A percentile compares a stretch with the other conserved stretches of the same genome.
These are phyloP conservation scores for Rhopalosiphum padi DNA, from an alignment of 1,140 invertebrate genomes.

Conservation along the genomic window DNA sequence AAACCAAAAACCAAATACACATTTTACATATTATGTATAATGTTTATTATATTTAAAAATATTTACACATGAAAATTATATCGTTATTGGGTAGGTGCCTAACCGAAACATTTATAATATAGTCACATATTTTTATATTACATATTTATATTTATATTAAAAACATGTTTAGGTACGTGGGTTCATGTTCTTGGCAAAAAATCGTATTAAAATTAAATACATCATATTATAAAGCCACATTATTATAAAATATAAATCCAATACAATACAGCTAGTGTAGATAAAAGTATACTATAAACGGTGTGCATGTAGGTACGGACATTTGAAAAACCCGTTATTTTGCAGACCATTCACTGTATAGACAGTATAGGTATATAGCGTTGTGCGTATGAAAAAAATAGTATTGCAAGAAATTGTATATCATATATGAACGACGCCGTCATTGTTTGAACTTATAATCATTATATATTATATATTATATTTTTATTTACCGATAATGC, in stretches of 20 bases:
- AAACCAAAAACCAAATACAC: too few relatives aligned
- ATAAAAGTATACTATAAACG: background rate
- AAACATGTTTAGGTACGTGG: background rate
- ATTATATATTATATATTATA: background rate
- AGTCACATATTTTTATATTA: background rate
- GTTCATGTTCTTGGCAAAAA: background rate
- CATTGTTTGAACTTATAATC: background rate
- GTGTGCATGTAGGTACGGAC: background rate
- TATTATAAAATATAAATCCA: constrained; percentile 17
- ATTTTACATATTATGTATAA: background rate
- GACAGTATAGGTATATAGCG: background rate
- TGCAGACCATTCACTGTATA: background rate
- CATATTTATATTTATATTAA: background rate
- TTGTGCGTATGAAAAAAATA: background rate
- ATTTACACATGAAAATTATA: background rate
- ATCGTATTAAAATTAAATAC: background rate
- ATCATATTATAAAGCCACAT: background rate
- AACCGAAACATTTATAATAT: background rate
- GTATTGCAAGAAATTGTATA: background rate
- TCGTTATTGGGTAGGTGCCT: background rate
- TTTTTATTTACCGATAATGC: background rate
- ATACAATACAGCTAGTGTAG: background rate
- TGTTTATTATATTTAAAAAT: background rate
- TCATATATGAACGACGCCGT: background rate
- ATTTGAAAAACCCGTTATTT: constrained; percentile 34